Conservation (phyloP, 2,113 vertebrate species). For the Sisor rabdophorus region DNA sequence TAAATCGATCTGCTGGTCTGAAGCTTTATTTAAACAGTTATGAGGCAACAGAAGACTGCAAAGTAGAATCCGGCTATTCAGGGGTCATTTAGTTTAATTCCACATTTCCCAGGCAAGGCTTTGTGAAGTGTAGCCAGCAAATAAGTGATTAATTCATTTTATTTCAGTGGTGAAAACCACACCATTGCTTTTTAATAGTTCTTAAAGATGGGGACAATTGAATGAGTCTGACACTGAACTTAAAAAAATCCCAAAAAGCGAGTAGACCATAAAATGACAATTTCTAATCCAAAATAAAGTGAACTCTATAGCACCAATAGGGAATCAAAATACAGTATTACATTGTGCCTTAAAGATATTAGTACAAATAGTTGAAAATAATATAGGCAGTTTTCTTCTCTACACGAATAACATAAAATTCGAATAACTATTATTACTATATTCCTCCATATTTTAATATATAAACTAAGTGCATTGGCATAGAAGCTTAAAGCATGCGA, state of each 20-base stretch:
- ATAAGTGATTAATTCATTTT: neutral
- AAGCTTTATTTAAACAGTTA: neutral
- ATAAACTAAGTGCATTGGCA: no score
- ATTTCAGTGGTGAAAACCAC: neutral
- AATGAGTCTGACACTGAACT: neutral
- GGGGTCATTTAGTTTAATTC: conserved; percentile 21
- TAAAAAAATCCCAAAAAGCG: neutral
- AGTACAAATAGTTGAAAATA: no score
- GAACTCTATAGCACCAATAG: neutral
- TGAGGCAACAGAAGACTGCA: neutral
- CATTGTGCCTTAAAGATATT: no score
- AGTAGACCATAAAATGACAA: neutral
- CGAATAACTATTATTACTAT: no score
- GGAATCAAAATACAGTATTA: neutral
- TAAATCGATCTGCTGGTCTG: neutral
- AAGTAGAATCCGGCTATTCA: conserved; percentile 6
- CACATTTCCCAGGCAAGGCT: neutral
- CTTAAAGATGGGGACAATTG: neutral
- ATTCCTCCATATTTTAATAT: no score
- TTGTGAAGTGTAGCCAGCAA: neutral
- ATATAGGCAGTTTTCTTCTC: no score
- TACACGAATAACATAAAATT: no score
- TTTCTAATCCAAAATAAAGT: neutral
- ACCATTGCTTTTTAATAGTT: neutral
- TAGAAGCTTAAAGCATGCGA: no score